Evolutionary conservation across 2,113 vertebrate genomes (phyloP), one percentile per base, ranked within the genome.

Genomic region (Tachysurus vachellii): DNA sequence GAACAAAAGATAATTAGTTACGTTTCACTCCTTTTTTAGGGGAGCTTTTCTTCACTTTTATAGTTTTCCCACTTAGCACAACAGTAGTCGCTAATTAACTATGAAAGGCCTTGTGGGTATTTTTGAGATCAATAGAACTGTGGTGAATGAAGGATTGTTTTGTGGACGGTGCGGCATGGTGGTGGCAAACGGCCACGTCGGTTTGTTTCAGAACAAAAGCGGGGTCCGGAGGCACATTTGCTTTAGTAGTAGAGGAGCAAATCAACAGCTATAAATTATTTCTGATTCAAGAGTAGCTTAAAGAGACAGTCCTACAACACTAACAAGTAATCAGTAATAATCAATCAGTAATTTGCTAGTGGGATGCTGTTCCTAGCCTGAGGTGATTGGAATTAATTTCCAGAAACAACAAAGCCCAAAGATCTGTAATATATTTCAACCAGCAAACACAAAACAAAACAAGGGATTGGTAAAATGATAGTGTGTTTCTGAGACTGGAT

Each of bases 31-130:
- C 28, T 59, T 53, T 75, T 73, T 61, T 42, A 26, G 56, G 28
- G n/a, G 57, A 68, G 64, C 19, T 59, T 85, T 31, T 56, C 14
- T 66, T 57, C 59, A 4, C 44, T 47, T 84, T 85, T 85, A 57
- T 54, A 73, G 28, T 73, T 83, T 62, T 84, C 71, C 59, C 79
- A 76, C 28, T 85, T 77, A 80, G 57, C 44, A 57, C 54, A 89
- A 79, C 80, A 23, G 62, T 50, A 50, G 66, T 79, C 12, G 19
- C 83, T 91, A 88, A 91, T 91, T 89, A 90, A 75, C 61, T 85
- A 5, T 90, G 80, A 86, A 86, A 89, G 62, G 71, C 71, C 89
- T 85, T 80, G 54, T 86, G 82, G 91, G 85, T 82, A 56, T 90
- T 87, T 81, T 70, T 23, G 57, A 80, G 80, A 91, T 91, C 87